Conservation (phyloP, 2,797 vertebrate genomes). For the Intellagama lesueurii region DNA sequence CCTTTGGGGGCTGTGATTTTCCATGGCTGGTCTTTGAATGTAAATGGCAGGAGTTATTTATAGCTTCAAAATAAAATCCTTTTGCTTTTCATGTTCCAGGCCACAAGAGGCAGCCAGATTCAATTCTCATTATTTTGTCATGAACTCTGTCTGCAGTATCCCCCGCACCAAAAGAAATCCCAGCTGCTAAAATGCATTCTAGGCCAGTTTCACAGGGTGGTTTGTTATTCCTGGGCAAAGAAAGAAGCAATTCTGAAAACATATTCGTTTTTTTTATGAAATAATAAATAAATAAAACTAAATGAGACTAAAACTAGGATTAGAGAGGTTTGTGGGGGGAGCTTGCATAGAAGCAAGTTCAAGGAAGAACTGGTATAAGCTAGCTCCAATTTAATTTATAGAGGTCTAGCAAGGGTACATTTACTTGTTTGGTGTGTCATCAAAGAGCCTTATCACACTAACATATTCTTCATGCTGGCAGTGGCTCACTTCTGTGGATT, state of each 20-base stretch:
- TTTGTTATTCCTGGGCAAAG: background rate
- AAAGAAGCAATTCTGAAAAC: background rate
- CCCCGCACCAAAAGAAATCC: background rate
- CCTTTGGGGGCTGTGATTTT: conserved; percentile 1
- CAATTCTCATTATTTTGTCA: conserved; percentile 38
- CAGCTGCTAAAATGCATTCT: background rate
- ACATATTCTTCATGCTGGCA: background rate
- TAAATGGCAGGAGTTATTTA: conserved; percentile 34
- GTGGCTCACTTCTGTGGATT: no score
- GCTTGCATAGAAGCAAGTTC: background rate
- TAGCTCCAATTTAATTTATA: conserved; percentile 6
- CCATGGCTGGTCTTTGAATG: conserved; percentile 1
- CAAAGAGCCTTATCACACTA: background rate
- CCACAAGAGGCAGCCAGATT: conserved; percentile 33
- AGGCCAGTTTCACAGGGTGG: background rate
- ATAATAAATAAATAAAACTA: background rate
- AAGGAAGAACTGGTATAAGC: conserved; percentile 6
- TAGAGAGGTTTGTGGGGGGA: background rate
- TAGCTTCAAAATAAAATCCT: conserved; percentile 26
- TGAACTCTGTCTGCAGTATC: conserved; percentile 11
- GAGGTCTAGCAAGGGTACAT: background rate
- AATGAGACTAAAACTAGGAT: background rate
- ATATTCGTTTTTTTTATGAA: background rate
- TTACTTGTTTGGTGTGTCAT: background rate
- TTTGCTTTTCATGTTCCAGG: conserved; percentile 41